Conservation (phyloP, 2,888 invertebrate genomes). For the Lamellibrachia satsuma region DNA sequence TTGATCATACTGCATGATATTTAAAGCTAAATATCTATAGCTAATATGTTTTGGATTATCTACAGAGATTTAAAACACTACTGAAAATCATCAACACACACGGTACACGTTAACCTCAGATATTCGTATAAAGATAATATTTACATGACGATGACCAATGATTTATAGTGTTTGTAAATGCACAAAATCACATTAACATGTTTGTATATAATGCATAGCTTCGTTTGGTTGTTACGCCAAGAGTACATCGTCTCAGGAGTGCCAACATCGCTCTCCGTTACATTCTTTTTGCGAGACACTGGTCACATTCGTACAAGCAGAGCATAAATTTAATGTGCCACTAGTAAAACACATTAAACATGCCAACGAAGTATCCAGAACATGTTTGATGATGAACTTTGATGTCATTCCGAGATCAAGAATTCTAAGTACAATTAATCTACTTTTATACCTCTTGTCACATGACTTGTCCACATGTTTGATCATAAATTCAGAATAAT, state of each 20-base stretch:
- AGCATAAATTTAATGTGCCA: background rate
- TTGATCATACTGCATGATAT: background rate
- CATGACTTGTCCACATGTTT: background rate
- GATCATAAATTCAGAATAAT: background rate
- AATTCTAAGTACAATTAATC: background rate
- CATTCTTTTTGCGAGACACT: background rate
- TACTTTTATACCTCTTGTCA: background rate
- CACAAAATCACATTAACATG: background rate
- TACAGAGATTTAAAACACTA: background rate
- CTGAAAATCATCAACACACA: background rate
- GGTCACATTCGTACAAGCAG: background rate
- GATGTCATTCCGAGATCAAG: background rate
- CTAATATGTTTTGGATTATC: background rate
- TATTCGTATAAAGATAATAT: constrained; percentile 4
- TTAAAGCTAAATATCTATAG: constrained; percentile 1
- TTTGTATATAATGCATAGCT: constrained; percentile 17
- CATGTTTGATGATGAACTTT: background rate
- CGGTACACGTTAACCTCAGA: background rate
- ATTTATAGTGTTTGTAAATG: constrained; percentile 12
- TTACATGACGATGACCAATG: background rate
- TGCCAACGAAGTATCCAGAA: background rate
- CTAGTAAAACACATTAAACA: background rate
- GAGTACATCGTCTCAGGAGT: background rate
- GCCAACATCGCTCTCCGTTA: background rate
- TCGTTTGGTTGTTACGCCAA: background rate